Conservation (phyloP, 2,888 invertebrate genomes). For the Lapara coniferarum region DNA sequence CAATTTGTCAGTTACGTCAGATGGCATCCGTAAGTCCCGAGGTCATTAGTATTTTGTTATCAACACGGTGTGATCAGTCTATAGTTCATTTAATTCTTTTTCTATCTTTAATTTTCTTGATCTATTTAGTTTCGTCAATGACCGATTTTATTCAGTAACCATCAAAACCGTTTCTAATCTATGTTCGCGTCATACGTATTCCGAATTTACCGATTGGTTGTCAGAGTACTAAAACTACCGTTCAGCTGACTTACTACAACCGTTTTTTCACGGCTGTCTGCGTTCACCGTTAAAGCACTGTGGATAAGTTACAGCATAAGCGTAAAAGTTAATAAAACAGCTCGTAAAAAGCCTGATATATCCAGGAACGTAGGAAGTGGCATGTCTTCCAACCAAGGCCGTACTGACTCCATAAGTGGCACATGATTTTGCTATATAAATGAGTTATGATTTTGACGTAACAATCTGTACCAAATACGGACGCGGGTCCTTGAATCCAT, state of each 20-base stretch:
- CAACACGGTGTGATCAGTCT: neutral
- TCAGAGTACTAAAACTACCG: too few species aligned
- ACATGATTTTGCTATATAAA: slow-evolving; percentile 37
- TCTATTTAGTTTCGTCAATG: too few species aligned
- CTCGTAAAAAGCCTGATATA: neutral
- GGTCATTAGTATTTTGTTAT: neutral
- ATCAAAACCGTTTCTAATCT: too few species aligned
- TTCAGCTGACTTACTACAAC: too few species aligned
- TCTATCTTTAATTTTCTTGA: neutral
- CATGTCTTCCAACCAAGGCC: slow-evolving; percentile 11
- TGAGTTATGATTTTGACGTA: slow-evolving; percentile 47
- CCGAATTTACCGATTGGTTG: too few species aligned
- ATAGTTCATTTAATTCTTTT: too few species aligned
- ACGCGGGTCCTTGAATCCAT: slow-evolving; percentile 41
- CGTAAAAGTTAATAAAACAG: neutral
- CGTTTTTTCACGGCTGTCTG: too few species aligned
- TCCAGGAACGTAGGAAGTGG: neutral
- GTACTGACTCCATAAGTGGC: neutral
- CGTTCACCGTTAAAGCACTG: too few species aligned
- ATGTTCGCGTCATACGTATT: too few species aligned
- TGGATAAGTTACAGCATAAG: too few species aligned
- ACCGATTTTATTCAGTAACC: too few species aligned
- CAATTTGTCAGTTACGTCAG: slow-evolving; percentile 14
- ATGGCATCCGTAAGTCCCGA: neutral
- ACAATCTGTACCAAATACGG: slow-evolving; percentile 49